Percentiles rank a stretch among this genome's conserved stretches.
phyloP scores from a whole-genome alignment of 2,113 vertebrate genomes.

The Ancistrus triradiatus region DNA sequence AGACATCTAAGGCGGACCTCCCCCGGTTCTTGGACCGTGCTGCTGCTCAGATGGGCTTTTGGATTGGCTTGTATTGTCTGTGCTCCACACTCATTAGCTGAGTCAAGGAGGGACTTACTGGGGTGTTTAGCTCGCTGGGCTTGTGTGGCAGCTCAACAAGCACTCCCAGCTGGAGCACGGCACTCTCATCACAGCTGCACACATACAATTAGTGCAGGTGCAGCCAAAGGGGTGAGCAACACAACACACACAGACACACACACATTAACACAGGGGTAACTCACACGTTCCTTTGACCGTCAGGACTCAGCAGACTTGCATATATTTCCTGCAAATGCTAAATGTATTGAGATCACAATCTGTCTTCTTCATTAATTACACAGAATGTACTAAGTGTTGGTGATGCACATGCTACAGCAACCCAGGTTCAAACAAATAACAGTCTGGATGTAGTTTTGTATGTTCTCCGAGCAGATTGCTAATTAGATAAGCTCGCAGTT shows the following conservation, averaged over 20 bases:
- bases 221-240: constrained; percentile 33
- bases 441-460: too few relatives aligned
- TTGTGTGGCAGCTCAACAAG: constrained; percentile 49
- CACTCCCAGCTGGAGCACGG: constrained; percentile 50
- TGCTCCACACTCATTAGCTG: constrained; percentile 51
- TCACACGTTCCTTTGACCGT: constrained; percentile 9
- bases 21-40: constrained; percentile 38
- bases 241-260: constrained; percentile 31
- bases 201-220: constrained; percentile 52
- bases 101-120: constrained; percentile 53
- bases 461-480: too few relatives aligned
- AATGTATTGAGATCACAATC: too few relatives aligned
- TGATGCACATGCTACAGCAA: too few relatives aligned
- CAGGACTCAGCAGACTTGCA: too few relatives aligned
- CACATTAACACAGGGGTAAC: neutral
- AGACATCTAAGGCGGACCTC: constrained; percentile 40
- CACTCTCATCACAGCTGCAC: constrained; percentile 50
- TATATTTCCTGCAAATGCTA: too few relatives aligned
- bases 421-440: too few relatives aligned
- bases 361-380: too few relatives aligned
- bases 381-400: too few relatives aligned
- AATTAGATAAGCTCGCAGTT: neutral
- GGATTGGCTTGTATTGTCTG: constrained; percentile 50
- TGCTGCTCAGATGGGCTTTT: constrained; percentile 39
- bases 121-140: constrained; percentile 44